Evolutionary conservation across 2,113 vertebrate species (phyloP).

Genomic region (Prochilodus magdalenae): DNA sequence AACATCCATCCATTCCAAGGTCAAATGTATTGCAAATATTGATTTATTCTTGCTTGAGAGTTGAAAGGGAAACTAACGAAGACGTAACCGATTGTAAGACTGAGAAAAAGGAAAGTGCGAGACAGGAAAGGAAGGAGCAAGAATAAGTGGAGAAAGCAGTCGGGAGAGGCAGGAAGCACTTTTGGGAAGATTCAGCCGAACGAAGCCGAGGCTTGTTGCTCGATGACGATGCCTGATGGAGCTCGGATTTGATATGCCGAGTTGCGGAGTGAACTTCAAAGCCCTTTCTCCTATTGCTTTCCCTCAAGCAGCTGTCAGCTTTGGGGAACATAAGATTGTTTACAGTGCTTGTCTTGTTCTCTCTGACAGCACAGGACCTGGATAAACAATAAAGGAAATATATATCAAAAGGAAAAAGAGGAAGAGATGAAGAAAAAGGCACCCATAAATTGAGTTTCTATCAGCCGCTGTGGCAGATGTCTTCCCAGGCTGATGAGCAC

Average conservation of each 20-base stretch:
- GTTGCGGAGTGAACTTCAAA: conserved; percentile 61
- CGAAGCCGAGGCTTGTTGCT: conserved; percentile 39
- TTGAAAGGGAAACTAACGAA: conserved; percentile 29
- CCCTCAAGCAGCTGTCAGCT: conserved; percentile 64
- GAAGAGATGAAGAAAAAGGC: conserved; percentile 38
- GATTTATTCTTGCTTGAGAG: too few relatives aligned
- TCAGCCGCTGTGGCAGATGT: conserved; percentile 62
- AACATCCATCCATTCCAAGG: too few relatives aligned
- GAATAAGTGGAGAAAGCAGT: neutral
- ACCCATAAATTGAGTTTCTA: conserved; percentile 61
- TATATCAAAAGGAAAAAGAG: conserved; percentile 50
- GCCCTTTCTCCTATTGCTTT: conserved; percentile 38
- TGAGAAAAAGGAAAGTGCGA: conserved; percentile 18
- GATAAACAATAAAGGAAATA: conserved; percentile 68
- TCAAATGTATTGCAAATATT: neutral
- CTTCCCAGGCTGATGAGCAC: conserved; percentile 62
- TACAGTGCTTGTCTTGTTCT: conserved; percentile 68
- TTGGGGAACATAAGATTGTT: conserved; percentile 67
- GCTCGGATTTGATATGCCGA: conserved; percentile 61
- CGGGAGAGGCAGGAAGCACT: neutral
- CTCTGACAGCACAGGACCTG: conserved; percentile 64
- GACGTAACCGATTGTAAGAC: neutral
- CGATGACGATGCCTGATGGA: conserved; percentile 56
- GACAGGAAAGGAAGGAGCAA: neutral
- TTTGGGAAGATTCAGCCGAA: neutral